A percentile compares a stretch with the other conserved stretches of the same genome.
These are phyloP conservation scores for Cecidostiba fungosa DNA, from an alignment of 2,888 invertebrate genomes.

Conservation along the genomic window DNA sequence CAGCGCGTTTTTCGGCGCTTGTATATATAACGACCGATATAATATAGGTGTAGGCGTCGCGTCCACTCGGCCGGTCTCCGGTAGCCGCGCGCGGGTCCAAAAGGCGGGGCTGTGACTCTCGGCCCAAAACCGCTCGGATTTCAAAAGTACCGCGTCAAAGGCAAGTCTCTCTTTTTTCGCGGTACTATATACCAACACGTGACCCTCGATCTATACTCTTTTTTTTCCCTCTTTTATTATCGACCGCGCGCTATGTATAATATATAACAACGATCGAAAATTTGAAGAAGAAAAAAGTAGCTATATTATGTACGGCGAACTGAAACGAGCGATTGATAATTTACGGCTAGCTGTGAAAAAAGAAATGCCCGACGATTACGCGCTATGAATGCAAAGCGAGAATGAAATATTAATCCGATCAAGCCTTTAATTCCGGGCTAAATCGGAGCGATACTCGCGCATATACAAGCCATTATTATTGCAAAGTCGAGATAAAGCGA, in stretches of 20 bases:
- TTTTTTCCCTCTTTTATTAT: neutral
- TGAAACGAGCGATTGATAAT: slow-evolving; percentile 7
- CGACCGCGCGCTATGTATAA: neutral
- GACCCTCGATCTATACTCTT: neutral
- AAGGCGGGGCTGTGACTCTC: slow-evolving; percentile 49
- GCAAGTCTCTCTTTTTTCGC: slow-evolving; percentile 62
- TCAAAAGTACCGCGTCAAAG: slow-evolving; percentile 72
- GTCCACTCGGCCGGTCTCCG: slow-evolving; percentile 9
- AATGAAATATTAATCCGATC: slow-evolving; percentile 42
- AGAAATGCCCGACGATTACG: slow-evolving; percentile 26
- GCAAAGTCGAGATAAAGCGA: slow-evolving; percentile 43
- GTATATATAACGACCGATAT: neutral
- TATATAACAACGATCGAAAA: neutral
- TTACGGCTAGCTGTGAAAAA: slow-evolving; percentile 31
- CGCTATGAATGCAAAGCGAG: slow-evolving; percentile 23
- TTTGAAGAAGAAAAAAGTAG: neutral
- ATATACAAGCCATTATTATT: slow-evolving; percentile 42
- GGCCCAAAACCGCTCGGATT: slow-evolving; percentile 70
- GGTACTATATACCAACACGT: neutral
- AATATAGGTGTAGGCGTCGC: slow-evolving; percentile 4
- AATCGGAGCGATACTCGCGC: slow-evolving; percentile 21
- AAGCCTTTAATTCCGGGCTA: slow-evolving; percentile 46
- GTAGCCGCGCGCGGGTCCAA: slow-evolving; percentile 68
- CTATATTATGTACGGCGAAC: neutral
- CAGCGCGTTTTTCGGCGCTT: slow-evolving; percentile 66